Percentiles rank a stretch among this genome's conserved stretches.
These are phyloP conservation scores for Pluvialis apricaria DNA, from an alignment of 2,113 vertebrate species.

Conservation along the genomic window DNA sequence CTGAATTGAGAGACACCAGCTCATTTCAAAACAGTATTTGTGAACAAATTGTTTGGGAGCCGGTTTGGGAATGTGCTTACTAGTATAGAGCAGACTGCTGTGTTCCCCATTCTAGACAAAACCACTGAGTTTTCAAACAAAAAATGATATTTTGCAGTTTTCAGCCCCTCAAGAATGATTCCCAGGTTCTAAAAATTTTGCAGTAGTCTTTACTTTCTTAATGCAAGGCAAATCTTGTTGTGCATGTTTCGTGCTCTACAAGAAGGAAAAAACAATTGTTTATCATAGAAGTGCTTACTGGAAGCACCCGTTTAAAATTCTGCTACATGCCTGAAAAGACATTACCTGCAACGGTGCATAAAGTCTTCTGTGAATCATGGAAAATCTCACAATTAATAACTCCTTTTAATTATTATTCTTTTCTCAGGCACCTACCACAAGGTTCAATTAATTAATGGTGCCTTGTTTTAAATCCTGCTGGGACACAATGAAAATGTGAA, in stretches of 20 bases:
- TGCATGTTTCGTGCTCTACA: background rate
- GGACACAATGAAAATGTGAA: background rate
- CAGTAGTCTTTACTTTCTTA: background rate
- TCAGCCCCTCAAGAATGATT: background rate
- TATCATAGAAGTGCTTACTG: background rate
- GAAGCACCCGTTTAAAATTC: background rate
- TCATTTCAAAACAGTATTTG: background rate
- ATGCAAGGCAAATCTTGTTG: background rate
- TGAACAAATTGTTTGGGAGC: background rate
- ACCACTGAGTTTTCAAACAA: background rate
- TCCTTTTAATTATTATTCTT: background rate
- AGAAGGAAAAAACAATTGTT: background rate
- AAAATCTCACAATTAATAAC: background rate
- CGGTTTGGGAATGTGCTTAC: background rate
- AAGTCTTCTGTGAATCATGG: background rate
- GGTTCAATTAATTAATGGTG: constrained; percentile 4
- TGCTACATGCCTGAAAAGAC: background rate
- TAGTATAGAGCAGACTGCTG: background rate
- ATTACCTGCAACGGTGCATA: background rate
- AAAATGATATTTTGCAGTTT: background rate
- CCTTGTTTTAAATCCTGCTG: background rate
- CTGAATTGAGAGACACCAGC: background rate
- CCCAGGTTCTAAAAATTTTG: background rate
- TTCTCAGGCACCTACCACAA: background rate
- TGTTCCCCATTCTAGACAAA: background rate